phyloP scores from a whole-genome alignment of 2,797 vertebrate genomes.

The Helostoma temminkii region DNA sequence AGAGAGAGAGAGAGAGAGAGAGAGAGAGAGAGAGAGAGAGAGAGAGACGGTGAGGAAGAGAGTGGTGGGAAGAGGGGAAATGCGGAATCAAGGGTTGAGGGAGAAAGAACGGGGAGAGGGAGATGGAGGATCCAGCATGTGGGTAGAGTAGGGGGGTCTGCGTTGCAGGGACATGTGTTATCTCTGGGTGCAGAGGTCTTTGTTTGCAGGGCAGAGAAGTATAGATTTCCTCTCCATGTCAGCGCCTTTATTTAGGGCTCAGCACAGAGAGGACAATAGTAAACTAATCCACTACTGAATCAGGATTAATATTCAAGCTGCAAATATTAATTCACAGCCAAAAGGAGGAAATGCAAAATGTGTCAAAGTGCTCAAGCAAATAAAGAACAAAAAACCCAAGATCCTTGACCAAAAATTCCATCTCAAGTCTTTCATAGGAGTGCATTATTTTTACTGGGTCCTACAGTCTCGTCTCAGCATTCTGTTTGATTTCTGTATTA shows the following conservation, averaged over 20 bases:
- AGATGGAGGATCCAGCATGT: slow-evolving; percentile 68
- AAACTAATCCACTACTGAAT: slow-evolving; percentile 96
- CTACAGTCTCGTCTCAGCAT: slow-evolving; percentile 73
- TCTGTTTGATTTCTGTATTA: slow-evolving; percentile 81
- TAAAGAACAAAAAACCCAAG: slow-evolving; percentile 74
- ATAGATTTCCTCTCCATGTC: slow-evolving; percentile 87
- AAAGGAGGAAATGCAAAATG: slow-evolving; percentile 83
- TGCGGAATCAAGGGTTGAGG: slow-evolving; percentile 56
- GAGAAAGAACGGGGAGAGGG: slow-evolving; percentile 47
- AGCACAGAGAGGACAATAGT: slow-evolving; percentile 84
- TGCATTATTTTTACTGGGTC: slow-evolving; percentile 76
- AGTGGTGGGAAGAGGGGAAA: slow-evolving; percentile 52
- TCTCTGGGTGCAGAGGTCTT: slow-evolving; percentile 85
- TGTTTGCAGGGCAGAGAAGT: slow-evolving; percentile 83
- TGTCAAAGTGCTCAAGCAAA: slow-evolving; percentile 86
- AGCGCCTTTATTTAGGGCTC: slow-evolving; percentile 84
- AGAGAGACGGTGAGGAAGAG: slow-evolving; percentile 35
- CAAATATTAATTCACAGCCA: slow-evolving; percentile 96
- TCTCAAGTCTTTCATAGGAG: slow-evolving; percentile 72
- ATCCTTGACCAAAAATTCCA: slow-evolving; percentile 79
- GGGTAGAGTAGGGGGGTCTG: slow-evolving; percentile 71
- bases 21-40: too few species aligned
- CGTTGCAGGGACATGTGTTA: slow-evolving; percentile 82
- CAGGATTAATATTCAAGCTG: slow-evolving; percentile 93
- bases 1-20: slow-evolving; percentile 17